phyloP scores from a whole-genome alignment of 2,888 invertebrate genomes.

The Leptogaster cylindrica region DNA sequence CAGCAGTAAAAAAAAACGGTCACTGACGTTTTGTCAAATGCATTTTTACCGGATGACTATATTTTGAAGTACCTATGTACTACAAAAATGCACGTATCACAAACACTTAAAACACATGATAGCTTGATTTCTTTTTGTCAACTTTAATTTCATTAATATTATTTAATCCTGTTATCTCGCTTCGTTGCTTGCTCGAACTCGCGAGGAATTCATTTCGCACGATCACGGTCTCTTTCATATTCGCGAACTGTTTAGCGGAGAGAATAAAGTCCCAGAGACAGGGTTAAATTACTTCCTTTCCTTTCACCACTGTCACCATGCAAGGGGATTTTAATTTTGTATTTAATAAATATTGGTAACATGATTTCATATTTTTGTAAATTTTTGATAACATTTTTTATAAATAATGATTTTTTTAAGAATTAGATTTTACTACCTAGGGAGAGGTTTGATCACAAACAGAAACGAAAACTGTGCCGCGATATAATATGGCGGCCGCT shows the following conservation, averaged over 20 bases:
- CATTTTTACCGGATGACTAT: constrained; percentile 3
- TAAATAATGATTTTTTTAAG: constrained; percentile 2
- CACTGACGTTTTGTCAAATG: neutral
- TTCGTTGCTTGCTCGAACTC: constrained; percentile 7
- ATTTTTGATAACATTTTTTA: too few species aligned
- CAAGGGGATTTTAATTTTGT: too few species aligned
- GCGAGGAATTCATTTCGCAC: constrained; percentile 2
- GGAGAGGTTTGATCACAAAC: constrained; percentile 43
- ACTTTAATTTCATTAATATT: neutral
- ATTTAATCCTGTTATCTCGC: constrained; percentile 19
- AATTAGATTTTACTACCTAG: constrained; percentile 30
- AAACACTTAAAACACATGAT: neutral
- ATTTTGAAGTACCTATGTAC: neutral
- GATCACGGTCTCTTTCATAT: constrained; percentile 37
- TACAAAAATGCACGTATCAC: constrained; percentile 18
- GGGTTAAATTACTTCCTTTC: constrained; percentile 3
- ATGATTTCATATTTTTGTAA: too few species aligned
- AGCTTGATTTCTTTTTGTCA: neutral
- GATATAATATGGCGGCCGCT: constrained; percentile 62
- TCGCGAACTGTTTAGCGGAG: neutral
- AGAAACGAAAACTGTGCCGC: constrained; percentile 54
- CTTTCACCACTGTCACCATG: neutral
- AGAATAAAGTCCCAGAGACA: neutral
- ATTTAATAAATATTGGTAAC: too few species aligned
- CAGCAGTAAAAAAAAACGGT: neutral